Evolutionary conservation across 2,113 vertebrate genomes (phyloP), one percentile per base, ranked within the genome.

Genomic region (Sapajus apella): DNA sequence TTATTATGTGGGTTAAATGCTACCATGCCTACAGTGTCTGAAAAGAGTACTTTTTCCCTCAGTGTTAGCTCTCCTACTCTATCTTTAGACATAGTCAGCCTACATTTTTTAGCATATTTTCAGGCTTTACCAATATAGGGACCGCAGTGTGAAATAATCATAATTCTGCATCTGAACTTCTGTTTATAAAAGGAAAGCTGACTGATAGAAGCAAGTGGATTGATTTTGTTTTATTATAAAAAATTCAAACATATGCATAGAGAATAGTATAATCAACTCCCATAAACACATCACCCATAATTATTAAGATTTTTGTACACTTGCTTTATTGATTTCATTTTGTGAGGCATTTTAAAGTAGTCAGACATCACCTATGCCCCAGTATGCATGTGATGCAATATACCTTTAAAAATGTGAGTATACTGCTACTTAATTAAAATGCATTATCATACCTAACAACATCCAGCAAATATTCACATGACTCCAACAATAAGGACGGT

Each of bases 191-290:
- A 50, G 47, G 37, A 3, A 14, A 61, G 3, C 20, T 79, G 43
- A 75, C 8, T 32, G 16, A 40, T 66, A 73, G 14, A 84, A 91
- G 17, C 25, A 85, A 85, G 23, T 40, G 18, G 37, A 47, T 37
- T 89, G 50, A 45, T 61, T 92, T 85, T 94, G 45, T 43, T 86
- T 92, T 77, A 92, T 82, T 86, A 50, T 90, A 64, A 80, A 81
- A 66, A 82, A 43, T 32, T 77, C 32, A 84, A 79, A 80, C 37
- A 73, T 52, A 2, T 20, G 32, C 8, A 76, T 32, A 1, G 32
- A 17, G 55, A 93, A 61, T 17, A 79, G 17, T 66, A 8, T 89
- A 45, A 87, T 61, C 23, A 72, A 18, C 37, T 64, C 64, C 45
- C 3, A 40, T 66, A 58, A 43, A 37, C 6, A 30, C 0, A 52